Base-by-base conservation (phyloP, 2,888 invertebrate species). In the Standfussiana lucernea region DNA sequence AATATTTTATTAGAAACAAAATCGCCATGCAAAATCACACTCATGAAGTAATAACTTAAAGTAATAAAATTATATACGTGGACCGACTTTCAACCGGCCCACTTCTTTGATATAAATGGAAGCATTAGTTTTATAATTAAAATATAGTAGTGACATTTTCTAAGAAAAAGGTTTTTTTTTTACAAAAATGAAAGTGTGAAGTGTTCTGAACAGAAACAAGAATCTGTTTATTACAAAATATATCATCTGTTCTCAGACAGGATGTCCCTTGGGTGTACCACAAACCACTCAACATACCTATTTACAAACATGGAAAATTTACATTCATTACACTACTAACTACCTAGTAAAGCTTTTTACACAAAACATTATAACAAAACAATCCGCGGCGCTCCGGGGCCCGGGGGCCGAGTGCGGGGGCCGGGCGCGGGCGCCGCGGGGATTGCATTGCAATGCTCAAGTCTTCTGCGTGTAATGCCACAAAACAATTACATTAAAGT, bases 41-140 rank as follows among this genome's bases (percentile, higher is more conserved):
- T 95, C 94, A 88, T 90, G 93, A 95, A 95, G 91, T 93, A 95
- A 91, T 93, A 94, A 94, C 93, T 94, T 94, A 95, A 92, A 94
- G 93, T 93, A 94, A 95, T 94, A 95, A 91, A 94, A 92, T 93
- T 93, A 93, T 93, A 92, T 94, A 94, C 87, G 94, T 93, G 94
- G 94, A 94, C 91, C 96, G 94, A 96, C 96, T 96, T 96, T 92
- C 85, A 96, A 96, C 95, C 93, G 96, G 92, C 93, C 94, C 90
- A 94, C 94, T 93, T 96, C 96, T 96, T 96, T 96, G 96, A 96
- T 96, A 96, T 96, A 94, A 96, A 94, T 96, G 96, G 96, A 96
- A 96, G 96, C 96, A 96, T 96, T 95, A 88, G 95, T 96, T 95
- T 93, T 93, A 94, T 91, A 96, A 95, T 93, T 95, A 96, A 96